These are phyloP conservation scores for Otis tarda DNA, from an alignment of 2,113 vertebrate genomes.

Conservation along the genomic window DNA sequence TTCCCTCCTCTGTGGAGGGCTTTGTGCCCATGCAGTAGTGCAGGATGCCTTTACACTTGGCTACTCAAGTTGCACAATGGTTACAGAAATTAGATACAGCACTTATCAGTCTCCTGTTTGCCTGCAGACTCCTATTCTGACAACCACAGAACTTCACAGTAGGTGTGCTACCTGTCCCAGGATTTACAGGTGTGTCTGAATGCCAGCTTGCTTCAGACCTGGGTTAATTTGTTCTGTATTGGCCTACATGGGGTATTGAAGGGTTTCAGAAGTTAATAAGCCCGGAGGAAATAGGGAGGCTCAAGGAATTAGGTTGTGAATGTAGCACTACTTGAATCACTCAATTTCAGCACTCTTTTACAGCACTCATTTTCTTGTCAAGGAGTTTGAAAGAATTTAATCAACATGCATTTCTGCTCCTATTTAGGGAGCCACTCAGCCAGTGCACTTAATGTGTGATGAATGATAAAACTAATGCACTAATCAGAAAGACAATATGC, in stretches of 20 bases:
- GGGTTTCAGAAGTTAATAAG: background rate
- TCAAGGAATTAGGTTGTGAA: background rate
- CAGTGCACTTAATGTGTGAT: background rate
- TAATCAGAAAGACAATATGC: background rate
- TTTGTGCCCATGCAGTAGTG: background rate
- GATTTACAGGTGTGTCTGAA: constrained; percentile 23
- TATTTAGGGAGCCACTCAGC: background rate
- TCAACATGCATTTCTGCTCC: background rate
- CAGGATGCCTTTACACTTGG: background rate
- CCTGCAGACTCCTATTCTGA: background rate
- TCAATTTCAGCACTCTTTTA: constrained; percentile 15
- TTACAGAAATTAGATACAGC: background rate
- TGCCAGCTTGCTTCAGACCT: background rate
- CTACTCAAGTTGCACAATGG: background rate
- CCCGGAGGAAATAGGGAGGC: background rate
- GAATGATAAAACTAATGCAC: background rate
- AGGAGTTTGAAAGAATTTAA: background rate
- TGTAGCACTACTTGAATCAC: background rate
- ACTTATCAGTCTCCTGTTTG: background rate
- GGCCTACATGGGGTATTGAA: background rate
- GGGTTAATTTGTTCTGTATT: background rate
- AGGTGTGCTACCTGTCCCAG: background rate
- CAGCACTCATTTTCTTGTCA: background rate
- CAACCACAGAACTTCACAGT: background rate
- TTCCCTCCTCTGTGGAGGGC: background rate